Conservation (phyloP, 2,113 vertebrate species). For the Crotalus helleri region DNA sequence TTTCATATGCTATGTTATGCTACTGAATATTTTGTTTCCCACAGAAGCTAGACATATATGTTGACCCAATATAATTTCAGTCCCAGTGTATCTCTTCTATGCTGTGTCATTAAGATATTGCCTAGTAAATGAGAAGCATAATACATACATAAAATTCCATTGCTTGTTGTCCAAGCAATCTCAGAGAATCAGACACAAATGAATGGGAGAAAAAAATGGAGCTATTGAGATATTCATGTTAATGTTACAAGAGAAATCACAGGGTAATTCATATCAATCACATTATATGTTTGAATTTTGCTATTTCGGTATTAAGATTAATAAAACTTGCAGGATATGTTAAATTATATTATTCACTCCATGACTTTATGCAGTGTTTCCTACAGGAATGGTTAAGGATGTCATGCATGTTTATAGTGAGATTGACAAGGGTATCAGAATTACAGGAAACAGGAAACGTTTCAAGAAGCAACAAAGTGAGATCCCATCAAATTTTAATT, state of each 20-base stretch:
- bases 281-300: neutral
- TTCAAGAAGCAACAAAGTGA: neutral
- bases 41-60: neutral
- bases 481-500: neutral
- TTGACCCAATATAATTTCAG: constrained; percentile 5
- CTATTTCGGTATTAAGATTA: neutral
- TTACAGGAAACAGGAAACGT: too few species aligned
- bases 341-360: neutral
- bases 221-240: constrained; percentile 31
- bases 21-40: neutral
- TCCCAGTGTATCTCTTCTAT: neutral
- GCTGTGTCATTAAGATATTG: constrained; percentile 12
- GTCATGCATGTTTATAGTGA: neutral
- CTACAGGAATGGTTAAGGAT: neutral
- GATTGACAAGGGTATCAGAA: neutral
- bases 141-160: constrained; percentile 35
- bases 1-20: constrained; percentile 9
- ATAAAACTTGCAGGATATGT: neutral
- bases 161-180: neutral
- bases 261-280: neutral
- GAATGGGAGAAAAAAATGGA: constrained; percentile 14
- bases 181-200: neutral
- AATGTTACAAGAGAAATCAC: constrained; percentile 21
- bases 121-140: constrained; percentile 5
- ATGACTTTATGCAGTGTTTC: constrained; percentile 2